phyloP scores from a whole-genome alignment of 2,113 vertebrate genomes.

The Dinomys branickii region DNA sequence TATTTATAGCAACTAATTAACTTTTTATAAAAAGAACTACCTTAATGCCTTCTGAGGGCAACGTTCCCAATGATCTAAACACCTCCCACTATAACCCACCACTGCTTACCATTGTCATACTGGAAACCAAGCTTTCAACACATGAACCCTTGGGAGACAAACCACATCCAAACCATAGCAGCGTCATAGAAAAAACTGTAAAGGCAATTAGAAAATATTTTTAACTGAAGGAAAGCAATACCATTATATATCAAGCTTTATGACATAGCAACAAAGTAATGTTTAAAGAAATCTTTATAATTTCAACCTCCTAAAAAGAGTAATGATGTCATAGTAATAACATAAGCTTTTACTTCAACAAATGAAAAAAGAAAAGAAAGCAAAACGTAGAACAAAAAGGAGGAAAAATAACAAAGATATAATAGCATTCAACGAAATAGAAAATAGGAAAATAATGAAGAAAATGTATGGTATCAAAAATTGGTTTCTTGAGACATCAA shows the following conservation, averaged over 20 bases:
- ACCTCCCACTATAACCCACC: not conserved
- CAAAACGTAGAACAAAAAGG: not conserved
- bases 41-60: not conserved
- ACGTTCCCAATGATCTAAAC: not conserved
- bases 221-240: not conserved
- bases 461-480: not conserved
- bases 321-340: not conserved
- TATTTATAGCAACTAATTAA: not conserved
- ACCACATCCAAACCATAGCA: not conserved
- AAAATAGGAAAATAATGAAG: not conserved
- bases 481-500: not conserved
- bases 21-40: not conserved
- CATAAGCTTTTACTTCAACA: not conserved
- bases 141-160: not conserved
- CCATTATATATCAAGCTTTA: not conserved
- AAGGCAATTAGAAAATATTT: not conserved
- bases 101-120: not conserved
- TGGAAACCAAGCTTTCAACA: not conserved
- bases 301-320: not conserved
- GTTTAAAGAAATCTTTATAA: not conserved
- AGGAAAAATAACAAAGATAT: not conserved
- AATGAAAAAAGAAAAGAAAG: conserved; percentile 5
- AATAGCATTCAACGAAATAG: not conserved
- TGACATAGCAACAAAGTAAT: not conserved
- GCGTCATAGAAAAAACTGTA: not conserved